These are phyloP conservation scores for Drosophila paramelanica DNA, from an alignment of 2,888 invertebrate species.

Conservation along the genomic window DNA sequence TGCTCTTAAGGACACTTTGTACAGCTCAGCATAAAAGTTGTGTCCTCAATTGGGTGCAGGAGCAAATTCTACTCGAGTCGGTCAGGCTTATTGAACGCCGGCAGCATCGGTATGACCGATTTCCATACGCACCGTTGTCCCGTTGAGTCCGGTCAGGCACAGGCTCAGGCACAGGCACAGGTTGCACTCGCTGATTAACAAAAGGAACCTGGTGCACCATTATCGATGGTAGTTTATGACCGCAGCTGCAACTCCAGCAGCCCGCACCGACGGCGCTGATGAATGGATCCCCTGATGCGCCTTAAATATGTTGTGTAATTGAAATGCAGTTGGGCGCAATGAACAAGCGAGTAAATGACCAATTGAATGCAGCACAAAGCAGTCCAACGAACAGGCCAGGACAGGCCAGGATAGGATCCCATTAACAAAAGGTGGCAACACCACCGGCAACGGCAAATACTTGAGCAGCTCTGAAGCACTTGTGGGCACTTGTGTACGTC, in stretches of 20 bases:
- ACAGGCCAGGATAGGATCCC: conserved; percentile 13
- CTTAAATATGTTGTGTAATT: conserved; percentile 76
- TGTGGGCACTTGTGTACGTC: conserved; percentile 14
- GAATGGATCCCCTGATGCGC: conserved; percentile 50
- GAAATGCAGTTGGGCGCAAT: conserved; percentile 71
- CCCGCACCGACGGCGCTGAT: conserved; percentile 33
- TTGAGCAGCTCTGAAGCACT: conserved; percentile 8
- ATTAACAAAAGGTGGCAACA: conserved; percentile 19
- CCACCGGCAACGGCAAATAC: conserved; percentile 4
- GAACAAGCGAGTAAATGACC: conserved; percentile 41
- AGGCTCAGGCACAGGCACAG: conserved; percentile 14
- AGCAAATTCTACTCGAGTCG: conserved; percentile 6
- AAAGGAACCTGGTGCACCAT: conserved; percentile 43
- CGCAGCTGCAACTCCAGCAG: conserved; percentile 12
- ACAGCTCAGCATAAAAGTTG: conserved; percentile 12
- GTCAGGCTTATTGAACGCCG: conserved; percentile 12
- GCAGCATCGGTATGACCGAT: conserved; percentile 16
- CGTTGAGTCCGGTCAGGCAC: conserved; percentile 16
- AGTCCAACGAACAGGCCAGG: not conserved
- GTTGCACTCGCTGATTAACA: conserved; percentile 53
- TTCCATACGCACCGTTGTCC: conserved; percentile 39
- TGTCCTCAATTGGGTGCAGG: not conserved
- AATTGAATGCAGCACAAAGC: conserved; percentile 27
- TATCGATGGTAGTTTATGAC: conserved; percentile 54
- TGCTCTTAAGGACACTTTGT: conserved; percentile 39